Base-by-base conservation (phyloP, 2,888 invertebrate species). In the Leucophenga montana region DNA sequence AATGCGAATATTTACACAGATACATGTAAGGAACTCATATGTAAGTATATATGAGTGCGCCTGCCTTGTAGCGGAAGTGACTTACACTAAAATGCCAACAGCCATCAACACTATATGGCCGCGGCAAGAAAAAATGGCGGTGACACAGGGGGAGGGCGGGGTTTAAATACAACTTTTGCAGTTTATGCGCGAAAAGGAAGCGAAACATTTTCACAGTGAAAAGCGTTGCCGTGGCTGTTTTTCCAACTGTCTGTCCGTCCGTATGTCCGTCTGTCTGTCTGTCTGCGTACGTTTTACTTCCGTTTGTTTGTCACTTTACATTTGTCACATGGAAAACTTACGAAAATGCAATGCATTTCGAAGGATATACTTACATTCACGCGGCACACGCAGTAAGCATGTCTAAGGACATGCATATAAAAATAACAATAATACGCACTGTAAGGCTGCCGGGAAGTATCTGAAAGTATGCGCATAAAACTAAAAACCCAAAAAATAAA, bases 381-480 rank as follows among this genome's bases (percentile, higher is more conserved):
- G 20, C 18, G 20, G 71, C 74, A 73, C 67, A 6, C 33, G 39
- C n/a, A 53, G 48, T n/a, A 46, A 48, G 46, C 59, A 14, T 13
- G 22, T 22, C 3, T 65, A 61, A 61, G 33, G 61, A 61, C 61
- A 68, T 68, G 73, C 73, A 72, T 69, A 75, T 72, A 65, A 70
- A 68, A 66, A 61, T 69, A 78, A 72, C 74, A 78, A 76, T 77
- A 74, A 74, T 76, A 72, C 76, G 78, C 70, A 64, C 67, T 64
- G 56, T 71, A n/a, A n/a, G n/a, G n/a, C n/a, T n/a, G 56, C 33
- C 64, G 22, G 64, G 14, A 67, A 22, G 27, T 53, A 71, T 70
- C 54, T 14, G 68, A 20, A 50, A 50, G 50, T 50, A 18, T 50
- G 16, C 14, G 13, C 50, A 16, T 18, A 16, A 62, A 57, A 57